A percentile compares a stretch with the other conserved stretches of the same genome.
These are phyloP conservation scores for Penaeus monodon DNA, from an alignment of 2,888 invertebrate genomes.

Conservation along the genomic window DNA sequence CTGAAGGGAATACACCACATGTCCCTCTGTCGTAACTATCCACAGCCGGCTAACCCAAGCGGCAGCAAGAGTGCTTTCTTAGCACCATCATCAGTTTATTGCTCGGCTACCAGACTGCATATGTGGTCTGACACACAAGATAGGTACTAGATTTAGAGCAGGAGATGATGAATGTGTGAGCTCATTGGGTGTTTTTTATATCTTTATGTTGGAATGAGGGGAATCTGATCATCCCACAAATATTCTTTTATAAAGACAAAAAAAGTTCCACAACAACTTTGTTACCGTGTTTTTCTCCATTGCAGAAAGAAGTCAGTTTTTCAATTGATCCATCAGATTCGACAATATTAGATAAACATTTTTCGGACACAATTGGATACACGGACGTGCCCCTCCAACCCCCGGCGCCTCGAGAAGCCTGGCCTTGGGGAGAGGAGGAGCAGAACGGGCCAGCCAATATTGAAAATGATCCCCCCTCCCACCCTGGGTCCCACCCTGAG, in stretches of 20 bases:
- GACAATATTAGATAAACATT: conserved; percentile 61
- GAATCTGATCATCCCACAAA: too few species aligned
- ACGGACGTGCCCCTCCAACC: conserved; percentile 59
- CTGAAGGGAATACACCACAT: too few species aligned
- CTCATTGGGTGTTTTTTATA: not conserved
- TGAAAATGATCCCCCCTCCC: conserved; percentile 33
- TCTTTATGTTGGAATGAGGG: too few species aligned
- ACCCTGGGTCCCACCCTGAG: conserved; percentile 18
- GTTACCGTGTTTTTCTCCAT: conserved; percentile 51
- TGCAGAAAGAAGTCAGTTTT: conserved; percentile 73
- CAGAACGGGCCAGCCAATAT: conserved; percentile 2
- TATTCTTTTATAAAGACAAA: too few species aligned
- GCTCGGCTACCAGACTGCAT: too few species aligned
- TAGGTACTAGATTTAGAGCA: conserved; percentile 71
- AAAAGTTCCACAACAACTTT: too few species aligned
- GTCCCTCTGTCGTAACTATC: too few species aligned
- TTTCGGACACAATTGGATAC: conserved; percentile 61
- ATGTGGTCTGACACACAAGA: too few species aligned
- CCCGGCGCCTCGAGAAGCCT: conserved; percentile 43
- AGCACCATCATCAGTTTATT: too few species aligned
- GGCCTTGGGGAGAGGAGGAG: conserved; percentile 46
- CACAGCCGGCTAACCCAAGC: too few species aligned
- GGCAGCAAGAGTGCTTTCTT: too few species aligned
- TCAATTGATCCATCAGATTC: conserved; percentile 67
- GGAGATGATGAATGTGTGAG: not conserved